Conservation (phyloP, 1,140 invertebrate species). For the Aplysia californica region DNA sequence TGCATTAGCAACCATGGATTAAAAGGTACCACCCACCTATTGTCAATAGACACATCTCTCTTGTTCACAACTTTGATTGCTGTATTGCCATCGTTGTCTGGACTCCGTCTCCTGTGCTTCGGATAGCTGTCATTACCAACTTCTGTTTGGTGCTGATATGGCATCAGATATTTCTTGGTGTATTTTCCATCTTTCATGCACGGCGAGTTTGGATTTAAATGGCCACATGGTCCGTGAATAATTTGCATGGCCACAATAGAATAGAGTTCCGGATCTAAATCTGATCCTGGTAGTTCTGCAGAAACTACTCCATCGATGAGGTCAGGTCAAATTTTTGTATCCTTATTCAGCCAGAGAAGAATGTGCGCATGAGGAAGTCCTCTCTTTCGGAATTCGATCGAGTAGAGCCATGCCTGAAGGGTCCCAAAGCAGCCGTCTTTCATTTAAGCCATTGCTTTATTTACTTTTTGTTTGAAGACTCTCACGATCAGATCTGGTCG, state of each 20-base stretch:
- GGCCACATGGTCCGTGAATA: conserved; percentile 48
- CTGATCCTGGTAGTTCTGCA: neutral
- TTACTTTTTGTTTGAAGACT: conserved; percentile 70
- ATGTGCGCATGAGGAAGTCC: conserved; percentile 71
- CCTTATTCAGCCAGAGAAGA: conserved; percentile 65
- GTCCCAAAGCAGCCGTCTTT: neutral
- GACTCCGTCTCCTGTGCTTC: conserved; percentile 52
- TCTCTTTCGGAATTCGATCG: conserved; percentile 70
- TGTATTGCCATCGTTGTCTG: conserved; percentile 21
- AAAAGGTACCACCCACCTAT: conserved; percentile 43
- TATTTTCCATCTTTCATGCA: conserved; percentile 46
- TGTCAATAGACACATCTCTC: conserved; percentile 28
- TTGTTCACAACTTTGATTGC: neutral
- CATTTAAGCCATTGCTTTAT: conserved; percentile 47
- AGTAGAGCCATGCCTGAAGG: conserved; percentile 37
- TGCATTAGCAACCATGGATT: conserved; percentile 27
- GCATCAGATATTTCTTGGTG: neutral
- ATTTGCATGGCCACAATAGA: conserved; percentile 37
- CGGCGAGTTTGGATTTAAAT: conserved; percentile 27
- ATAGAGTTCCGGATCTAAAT: conserved; percentile 27
- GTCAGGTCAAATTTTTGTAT: conserved; percentile 24
- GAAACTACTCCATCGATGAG: neutral
- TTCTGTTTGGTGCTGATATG: neutral
- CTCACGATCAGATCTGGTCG: conserved; percentile 67
- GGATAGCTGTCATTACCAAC: conserved; percentile 65